Conservation (phyloP, 2,113 vertebrate genomes). For the Oncorhynchus clarkii region DNA sequence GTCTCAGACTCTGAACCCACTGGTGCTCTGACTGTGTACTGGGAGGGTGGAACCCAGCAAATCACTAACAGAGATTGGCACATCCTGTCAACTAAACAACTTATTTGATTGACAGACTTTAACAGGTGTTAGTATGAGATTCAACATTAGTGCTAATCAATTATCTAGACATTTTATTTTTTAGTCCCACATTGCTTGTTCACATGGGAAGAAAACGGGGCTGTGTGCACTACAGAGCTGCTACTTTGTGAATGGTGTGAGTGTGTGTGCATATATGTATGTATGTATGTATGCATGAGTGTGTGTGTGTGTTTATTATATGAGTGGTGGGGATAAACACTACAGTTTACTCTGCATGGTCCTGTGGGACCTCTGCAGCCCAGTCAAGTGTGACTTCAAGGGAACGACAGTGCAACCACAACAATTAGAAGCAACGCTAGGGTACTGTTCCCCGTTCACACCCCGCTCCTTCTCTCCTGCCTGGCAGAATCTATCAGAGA, state of each 20-base stretch:
- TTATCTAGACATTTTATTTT: no score
- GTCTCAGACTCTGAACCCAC: constrained; percentile 10
- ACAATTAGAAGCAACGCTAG: constrained; percentile 70
- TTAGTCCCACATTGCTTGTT: no score
- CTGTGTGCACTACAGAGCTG: neutral
- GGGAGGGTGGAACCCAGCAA: neutral
- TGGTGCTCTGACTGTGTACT: neutral
- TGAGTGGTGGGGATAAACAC: constrained; percentile 34
- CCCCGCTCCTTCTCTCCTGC: constrained; percentile 38
- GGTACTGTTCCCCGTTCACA: constrained; percentile 39
- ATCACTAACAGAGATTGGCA: no score
- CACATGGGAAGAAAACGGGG: no score
- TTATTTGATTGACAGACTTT: no score
- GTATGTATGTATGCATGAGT: neutral
- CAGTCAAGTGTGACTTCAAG: constrained; percentile 57
- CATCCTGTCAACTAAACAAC: no score
- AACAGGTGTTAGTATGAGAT: no score
- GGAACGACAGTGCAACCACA: constrained; percentile 42
- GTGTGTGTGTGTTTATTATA: neutral
- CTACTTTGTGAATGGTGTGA: neutral
- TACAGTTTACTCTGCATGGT: constrained; percentile 38
- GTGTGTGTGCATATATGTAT: neutral
- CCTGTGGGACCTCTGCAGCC: constrained; percentile 34
- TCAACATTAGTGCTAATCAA: no score
- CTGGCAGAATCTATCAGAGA: constrained; percentile 72